Base-by-base conservation (phyloP, 2,888 invertebrate genomes). In the Pteria penguin region DNA sequence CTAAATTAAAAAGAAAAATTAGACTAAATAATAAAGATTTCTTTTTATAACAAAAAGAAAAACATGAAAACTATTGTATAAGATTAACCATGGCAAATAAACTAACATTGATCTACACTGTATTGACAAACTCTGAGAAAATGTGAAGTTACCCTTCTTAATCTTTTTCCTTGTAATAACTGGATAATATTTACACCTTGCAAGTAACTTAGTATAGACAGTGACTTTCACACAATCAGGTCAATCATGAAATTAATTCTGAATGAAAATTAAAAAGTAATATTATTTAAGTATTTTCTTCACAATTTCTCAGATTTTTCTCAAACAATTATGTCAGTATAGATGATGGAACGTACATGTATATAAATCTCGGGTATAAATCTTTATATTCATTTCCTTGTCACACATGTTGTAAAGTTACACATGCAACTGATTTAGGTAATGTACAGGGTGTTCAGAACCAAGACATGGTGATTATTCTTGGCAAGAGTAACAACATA, bases 401-500 rank as follows among this genome's bases (percentile, higher is more conserved):
- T 32, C 52, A 57, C 33, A 57, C 57, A 68, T 32, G 57, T 57
- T 68, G 68, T 68, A 68, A 68, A 68, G 29, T 57, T 68, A 57
- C 68, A 68, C 57, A 32, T 68, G 60, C 27, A 27, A 22, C 60
- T 32, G 31, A 60, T 36, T 81, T 86, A 90, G 71, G 86, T 83
- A 72, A 91, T 89, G 85, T 92, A 93, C 69, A 93, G 88, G 8
- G 92, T 92, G 82, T 93, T 91, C 36, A 98, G 95, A 93, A 98
- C 97, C 93, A 98, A 95, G 91, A 98, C 98, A 93, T 98, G 97
- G 93, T 98, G 98, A 94, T 98, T 98, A 94, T 98, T 98, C 94
- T 98, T 98, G 92, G 98, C 98, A 93, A 98, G 94, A 84, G 98
- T 93, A 69, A 93, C 92, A 88, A 98, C 96, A 93, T 97, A 97